phyloP scores from a whole-genome alignment of 2,888 invertebrate species.

The Harpagoxenus sublaevis region DNA sequence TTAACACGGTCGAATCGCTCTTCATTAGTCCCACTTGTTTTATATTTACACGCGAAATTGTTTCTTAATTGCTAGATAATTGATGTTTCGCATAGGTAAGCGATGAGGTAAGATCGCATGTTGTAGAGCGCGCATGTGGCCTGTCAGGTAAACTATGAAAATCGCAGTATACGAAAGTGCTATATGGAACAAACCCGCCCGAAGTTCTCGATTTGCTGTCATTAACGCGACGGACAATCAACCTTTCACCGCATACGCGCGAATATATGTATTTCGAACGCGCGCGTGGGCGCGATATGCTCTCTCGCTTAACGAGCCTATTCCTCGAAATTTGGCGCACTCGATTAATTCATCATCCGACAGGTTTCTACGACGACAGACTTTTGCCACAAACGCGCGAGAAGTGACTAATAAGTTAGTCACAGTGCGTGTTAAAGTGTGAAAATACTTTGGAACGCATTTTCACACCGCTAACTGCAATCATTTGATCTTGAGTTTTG shows the following conservation, averaged over 20 bases:
- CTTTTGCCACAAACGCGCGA: not conserved
- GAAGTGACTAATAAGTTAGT: not conserved
- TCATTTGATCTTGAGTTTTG: not conserved
- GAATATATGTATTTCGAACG: not conserved
- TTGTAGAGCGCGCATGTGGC: constrained; percentile 69
- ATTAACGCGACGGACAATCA: constrained; percentile 41
- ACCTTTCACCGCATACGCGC: constrained; percentile 22
- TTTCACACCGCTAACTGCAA: not conserved
- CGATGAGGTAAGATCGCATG: constrained; percentile 81
- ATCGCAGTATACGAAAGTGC: constrained; percentile 61
- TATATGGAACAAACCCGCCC: constrained; percentile 8
- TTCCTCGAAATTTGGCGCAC: constrained; percentile 10
- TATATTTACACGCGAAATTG: constrained; percentile 80
- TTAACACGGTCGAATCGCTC: constrained; percentile 68
- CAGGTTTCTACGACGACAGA: not conserved
- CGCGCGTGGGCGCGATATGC: not conserved
- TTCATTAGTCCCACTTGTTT: constrained; percentile 73
- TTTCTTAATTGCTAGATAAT: constrained; percentile 82
- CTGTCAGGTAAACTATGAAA: constrained; percentile 67
- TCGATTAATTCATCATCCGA: constrained; percentile 19
- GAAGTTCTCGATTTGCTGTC: constrained; percentile 46
- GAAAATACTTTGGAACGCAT: not conserved
- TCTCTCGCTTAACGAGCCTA: not conserved
- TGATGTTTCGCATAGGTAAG: constrained; percentile 73
- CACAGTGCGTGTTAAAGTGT: not conserved